These are phyloP conservation scores for Drosophila novamexicana DNA, from an alignment of 1,140 invertebrate species.

Conservation along the genomic window DNA sequence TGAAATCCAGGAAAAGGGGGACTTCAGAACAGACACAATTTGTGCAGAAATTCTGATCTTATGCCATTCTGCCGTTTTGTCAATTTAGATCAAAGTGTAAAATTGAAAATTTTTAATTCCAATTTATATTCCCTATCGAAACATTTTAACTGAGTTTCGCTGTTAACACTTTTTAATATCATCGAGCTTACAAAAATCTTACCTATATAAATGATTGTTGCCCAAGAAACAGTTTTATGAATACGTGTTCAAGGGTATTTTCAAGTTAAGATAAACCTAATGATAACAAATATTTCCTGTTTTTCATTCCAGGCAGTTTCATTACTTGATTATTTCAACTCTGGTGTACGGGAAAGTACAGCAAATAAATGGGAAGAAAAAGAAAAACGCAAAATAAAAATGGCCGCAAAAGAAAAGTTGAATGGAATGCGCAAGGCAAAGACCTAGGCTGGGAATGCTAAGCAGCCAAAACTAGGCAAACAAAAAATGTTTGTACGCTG, in stretches of 20 bases:
- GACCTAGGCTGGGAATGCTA: no score
- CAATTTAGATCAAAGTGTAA: no score
- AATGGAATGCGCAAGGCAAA: background rate
- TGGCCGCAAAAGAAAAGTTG: constrained; percentile 22
- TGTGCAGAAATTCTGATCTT: no score
- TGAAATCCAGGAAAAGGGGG: no score
- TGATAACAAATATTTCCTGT: constrained; percentile 23
- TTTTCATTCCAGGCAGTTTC: constrained; percentile 48
- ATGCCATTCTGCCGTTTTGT: no score
- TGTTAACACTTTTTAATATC: no score
- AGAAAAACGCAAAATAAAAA: constrained; percentile 21
- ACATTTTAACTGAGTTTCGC: no score
- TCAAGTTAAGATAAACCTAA: background rate
- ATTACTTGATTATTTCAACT: constrained; percentile 67
- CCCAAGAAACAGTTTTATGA: background rate
- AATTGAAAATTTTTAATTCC: no score
- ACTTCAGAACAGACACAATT: no score
- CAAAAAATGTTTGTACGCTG: constrained; percentile 15
- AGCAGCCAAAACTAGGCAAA: background rate
- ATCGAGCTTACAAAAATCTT: no score
- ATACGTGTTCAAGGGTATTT: background rate
- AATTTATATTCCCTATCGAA: no score
- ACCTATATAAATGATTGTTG: no score
- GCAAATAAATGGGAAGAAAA: constrained; percentile 33
- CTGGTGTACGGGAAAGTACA: constrained; percentile 16